Percentiles rank a stretch among this genome's conserved stretches.
phyloP scores from a whole-genome alignment of 2,888 invertebrate species.

The Caenorhabditis sp. region DNA sequence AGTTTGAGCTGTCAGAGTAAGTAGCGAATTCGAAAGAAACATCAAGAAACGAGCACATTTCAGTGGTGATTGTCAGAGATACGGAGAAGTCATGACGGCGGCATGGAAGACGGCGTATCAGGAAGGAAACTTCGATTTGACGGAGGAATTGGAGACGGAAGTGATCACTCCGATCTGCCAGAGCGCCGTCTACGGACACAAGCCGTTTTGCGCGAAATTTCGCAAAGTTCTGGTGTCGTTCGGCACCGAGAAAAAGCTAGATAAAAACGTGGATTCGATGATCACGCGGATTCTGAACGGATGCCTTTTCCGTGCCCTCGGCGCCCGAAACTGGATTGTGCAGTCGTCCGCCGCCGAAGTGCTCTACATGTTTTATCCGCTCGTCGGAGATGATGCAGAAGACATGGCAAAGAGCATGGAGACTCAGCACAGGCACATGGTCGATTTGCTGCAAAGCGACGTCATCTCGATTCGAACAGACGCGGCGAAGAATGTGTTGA shows the following conservation, averaged over 20 bases:
- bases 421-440: constrained; percentile 35
- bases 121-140: constrained; percentile 32
- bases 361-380: constrained; percentile 55
- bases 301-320: constrained; percentile 21
- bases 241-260: constrained; percentile 16
- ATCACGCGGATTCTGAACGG: constrained; percentile 31
- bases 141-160: constrained; percentile 38
- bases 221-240: constrained; percentile 34
- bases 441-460: constrained; percentile 24
- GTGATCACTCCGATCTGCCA: constrained; percentile 15
- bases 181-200: constrained; percentile 26
- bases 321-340: constrained; percentile 42
- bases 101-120: constrained; percentile 28
- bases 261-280: constrained; percentile 22
- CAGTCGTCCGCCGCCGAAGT: constrained; percentile 25
- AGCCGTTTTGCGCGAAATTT: constrained; percentile 18
- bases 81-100: constrained; percentile 41
- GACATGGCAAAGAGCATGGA: constrained; percentile 24
- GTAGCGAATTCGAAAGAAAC: background rate
- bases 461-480: constrained; percentile 30
- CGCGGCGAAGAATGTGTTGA: constrained; percentile 27
- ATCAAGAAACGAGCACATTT: background rate
- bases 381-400: constrained; percentile 31
- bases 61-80: constrained; percentile 38
- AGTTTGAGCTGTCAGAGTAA: constrained; percentile 30